Base-by-base conservation (phyloP, 2,888 invertebrate genomes). In the Ophioninae sp. region DNA sequence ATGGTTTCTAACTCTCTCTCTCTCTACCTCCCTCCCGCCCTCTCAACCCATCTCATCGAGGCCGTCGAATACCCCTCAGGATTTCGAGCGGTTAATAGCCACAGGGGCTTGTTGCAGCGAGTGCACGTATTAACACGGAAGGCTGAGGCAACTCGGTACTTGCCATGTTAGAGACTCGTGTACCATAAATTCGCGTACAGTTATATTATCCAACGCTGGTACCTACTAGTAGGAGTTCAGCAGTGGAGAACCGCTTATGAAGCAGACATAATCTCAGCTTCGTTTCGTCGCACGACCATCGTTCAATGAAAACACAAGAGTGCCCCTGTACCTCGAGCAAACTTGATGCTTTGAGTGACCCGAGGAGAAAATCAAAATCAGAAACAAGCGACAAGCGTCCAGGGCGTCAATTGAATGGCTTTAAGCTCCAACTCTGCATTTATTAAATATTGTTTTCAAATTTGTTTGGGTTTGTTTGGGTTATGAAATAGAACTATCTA, bases 41-140 rank as follows among this genome's bases (percentile, higher is more conserved):
- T 50, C 50, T 50, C 50, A 17, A 6, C 6, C 17, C 6, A 50
- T 64, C 69, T 64, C 62, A 56, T 41, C 56, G 64, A 39, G 70
- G 21, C 57, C 44, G 62, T 56, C 30, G 79, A 79, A 72, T 65
- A 70, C 72, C 62, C 70, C 72, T 41, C 39, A 23, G 79, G 64
- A 39, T 30, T 50, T 44, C 62, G 21, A 78, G 78, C 69, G 70
- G 37, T 70, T 70, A 78, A 70, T 70, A 70, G 64, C 79, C 70
- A 56, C 64, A 57, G 70, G 70, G 64, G 70, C 79, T 72, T 72
- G 50, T 70, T 70, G 62, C 69, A 72, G 57, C 41, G 30, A 65
- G 72, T 72, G 70, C 72, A 39, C 57, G 79, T 79, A 79, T 79
- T 79, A 79, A 79, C 72, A 79, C 70, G 65, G 57, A 79, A 64